Evolutionary conservation across 2,888 invertebrate species (phyloP).

Genomic region (Keiferia lycopersicella): DNA sequence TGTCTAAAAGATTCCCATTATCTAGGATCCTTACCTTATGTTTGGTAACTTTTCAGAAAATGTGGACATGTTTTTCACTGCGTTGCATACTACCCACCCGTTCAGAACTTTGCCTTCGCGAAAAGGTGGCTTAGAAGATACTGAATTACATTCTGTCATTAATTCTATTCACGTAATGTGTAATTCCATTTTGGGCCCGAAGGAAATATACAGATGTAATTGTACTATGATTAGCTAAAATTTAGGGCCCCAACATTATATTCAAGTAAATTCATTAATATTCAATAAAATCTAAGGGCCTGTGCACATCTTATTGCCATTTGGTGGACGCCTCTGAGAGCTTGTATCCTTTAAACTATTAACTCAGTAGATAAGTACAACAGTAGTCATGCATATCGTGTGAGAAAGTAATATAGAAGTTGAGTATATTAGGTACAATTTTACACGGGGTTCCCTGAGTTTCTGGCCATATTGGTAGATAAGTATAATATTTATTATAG

Average conservation of each 20-base stretch:
- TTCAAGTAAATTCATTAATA: neutral
- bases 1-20: neutral
- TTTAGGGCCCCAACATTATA: neutral
- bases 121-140: conserved; percentile 53
- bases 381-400: no score
- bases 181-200: conserved; percentile 11
- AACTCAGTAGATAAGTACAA: no score
- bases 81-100: conserved; percentile 69
- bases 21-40: neutral
- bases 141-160: conserved; percentile 14
- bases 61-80: conserved; percentile 50
- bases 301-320: neutral
- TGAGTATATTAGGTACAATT: no score
- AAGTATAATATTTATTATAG: no score
- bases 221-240: conserved; percentile 7
- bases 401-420: no score
- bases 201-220: conserved; percentile 12
- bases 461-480: no score
- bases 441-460: no score
- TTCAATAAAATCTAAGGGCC: neutral
- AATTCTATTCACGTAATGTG: conserved; percentile 16
- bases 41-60: conserved; percentile 13
- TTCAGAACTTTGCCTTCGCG: conserved; percentile 60
- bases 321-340: neutral
- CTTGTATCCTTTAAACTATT: no score